These are phyloP conservation scores for Cantharis lateralis DNA, from an alignment of 2,888 invertebrate genomes.

Conservation along the genomic window DNA sequence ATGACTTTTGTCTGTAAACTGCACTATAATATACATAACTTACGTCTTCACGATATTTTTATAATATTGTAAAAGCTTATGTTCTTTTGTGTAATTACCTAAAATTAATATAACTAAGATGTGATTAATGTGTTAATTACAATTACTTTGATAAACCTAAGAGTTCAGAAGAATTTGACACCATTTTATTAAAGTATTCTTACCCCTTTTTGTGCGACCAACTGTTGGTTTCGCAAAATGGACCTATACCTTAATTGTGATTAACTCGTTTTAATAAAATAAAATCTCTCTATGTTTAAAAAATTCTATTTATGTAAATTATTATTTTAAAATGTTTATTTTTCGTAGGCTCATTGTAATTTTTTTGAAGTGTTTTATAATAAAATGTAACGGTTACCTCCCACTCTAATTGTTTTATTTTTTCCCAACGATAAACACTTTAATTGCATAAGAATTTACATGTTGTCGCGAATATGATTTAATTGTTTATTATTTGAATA, in stretches of 20 bases:
- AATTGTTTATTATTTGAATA: background rate
- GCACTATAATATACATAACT: conserved; percentile 25
- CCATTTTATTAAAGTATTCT: background rate
- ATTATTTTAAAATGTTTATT: conserved; percentile 6
- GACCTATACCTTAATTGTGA: background rate
- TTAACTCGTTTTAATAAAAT: background rate
- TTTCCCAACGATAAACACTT: background rate
- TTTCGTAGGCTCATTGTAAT: conserved; percentile 22
- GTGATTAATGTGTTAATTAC: conserved; percentile 22
- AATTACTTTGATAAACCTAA: conserved; percentile 1
- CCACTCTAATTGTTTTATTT: background rate
- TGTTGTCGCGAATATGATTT: background rate
- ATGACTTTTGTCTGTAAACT: conserved; percentile 29
- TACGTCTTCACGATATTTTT: conserved; percentile 29
- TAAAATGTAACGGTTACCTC: conserved; percentile 19
- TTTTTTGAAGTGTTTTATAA: conserved; percentile 25
- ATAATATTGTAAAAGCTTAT: conserved; percentile 23
- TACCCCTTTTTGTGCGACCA: background rate
- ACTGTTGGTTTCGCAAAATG: background rate
- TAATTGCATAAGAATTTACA: background rate
- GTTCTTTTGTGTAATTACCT: conserved; percentile 21
- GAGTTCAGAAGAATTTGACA: background rate
- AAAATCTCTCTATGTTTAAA: conserved; percentile 8
- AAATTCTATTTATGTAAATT: conserved; percentile 6
- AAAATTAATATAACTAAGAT: conserved; percentile 11